Evolutionary conservation across 2,888 invertebrate genomes (phyloP), one percentile per base, ranked within the genome.

Genomic region (Thereva nobilitata): DNA sequence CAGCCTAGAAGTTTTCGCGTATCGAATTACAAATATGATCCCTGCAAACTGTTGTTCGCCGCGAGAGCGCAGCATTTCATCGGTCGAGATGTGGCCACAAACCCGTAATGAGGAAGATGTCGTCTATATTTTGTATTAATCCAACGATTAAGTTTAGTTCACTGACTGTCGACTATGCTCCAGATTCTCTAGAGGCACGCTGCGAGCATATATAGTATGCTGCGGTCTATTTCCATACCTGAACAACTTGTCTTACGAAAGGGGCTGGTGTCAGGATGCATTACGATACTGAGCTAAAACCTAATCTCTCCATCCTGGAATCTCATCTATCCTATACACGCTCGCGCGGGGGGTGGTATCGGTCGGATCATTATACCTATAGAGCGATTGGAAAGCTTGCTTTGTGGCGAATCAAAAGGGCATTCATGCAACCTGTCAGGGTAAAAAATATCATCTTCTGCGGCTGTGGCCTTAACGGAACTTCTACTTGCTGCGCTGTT

Each of bases 121-220:
- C 68, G 66, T 66, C 40, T 68, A 44, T 49, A 68, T 68, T 70
- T 70, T 68, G 66, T 66, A 70, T 70, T 70, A 70, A 67, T 64
- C 49, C 42, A 12, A 41, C 42, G 68, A 70, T 69, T 67, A 69
- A 63, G 53, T 67, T 66, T 69, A 69, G 67, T 69, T 69, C 67
- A 67, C 54, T 69, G 63, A 52, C 54, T 67, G 53, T 64, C 53
- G 44, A 64, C 53, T 64, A 52, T 52, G 42, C 59, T 59, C 59
- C 59, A 59, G 47, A 59, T 59, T 47, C 49, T 23, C 49, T 23
- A 23, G 45, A 35, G 7, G 49, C 7, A 7, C 3, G 52, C 49
- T 52, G 52, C 23, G 23, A 23, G 23, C 23, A 23, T 23, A 23
- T 23, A 23, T 23, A 23, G 23, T 23, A 23, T 35, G 52, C 34